phyloP scores from a whole-genome alignment of 2,888 invertebrate species.

The Sarcophaga rosellei region DNA sequence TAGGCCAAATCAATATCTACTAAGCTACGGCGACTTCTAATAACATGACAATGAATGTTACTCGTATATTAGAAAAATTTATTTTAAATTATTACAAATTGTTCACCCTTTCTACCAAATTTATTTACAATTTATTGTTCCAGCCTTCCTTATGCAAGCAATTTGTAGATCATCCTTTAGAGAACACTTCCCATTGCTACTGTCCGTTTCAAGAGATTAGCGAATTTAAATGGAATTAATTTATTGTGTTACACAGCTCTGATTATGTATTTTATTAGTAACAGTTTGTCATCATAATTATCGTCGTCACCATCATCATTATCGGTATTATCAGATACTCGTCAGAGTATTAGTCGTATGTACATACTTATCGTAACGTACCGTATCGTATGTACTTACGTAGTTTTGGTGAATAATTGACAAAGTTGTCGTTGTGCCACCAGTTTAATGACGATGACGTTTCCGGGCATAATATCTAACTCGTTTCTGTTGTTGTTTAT shows the following conservation, averaged over 20 bases:
- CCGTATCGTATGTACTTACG: not conserved
- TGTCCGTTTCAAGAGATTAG: too few species aligned
- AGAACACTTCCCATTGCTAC: too few species aligned
- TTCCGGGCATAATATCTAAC: slow-evolving; percentile 68
- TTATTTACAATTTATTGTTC: too few species aligned
- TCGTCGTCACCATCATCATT: not conserved
- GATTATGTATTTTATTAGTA: slow-evolving; percentile 9
- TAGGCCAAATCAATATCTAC: too few species aligned
- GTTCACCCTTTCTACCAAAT: too few species aligned
- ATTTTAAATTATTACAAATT: too few species aligned
- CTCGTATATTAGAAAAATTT: too few species aligned
- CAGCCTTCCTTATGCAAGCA: too few species aligned
- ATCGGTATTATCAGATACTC: not conserved
- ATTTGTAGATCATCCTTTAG: too few species aligned
- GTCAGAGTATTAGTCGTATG: not conserved
- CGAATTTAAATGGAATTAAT: not conserved
- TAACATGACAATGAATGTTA: too few species aligned
- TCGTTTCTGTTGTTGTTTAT: slow-evolving; percentile 50
- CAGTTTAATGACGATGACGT: slow-evolving; percentile 59
- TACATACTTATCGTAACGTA: not conserved
- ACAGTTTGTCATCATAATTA: not conserved
- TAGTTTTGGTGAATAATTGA: slow-evolving; percentile 49
- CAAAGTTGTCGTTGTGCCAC: slow-evolving; percentile 54
- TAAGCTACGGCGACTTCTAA: too few species aligned
- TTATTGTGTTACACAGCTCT: slow-evolving; percentile 42